These are phyloP conservation scores for Pterocles gutturalis DNA, from an alignment of 2,113 vertebrate species.

Conservation along the genomic window DNA sequence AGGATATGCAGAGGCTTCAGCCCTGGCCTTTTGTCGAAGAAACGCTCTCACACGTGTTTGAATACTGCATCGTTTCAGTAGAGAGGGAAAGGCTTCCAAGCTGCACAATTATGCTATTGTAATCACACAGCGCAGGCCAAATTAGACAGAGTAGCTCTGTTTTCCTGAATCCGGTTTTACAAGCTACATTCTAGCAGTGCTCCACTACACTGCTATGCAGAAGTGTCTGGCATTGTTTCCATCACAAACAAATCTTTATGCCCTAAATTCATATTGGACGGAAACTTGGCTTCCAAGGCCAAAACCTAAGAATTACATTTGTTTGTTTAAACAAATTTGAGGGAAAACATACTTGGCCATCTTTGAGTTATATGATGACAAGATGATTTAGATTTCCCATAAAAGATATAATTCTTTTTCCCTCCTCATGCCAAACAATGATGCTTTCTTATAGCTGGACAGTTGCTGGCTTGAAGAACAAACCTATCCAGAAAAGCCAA, in stretches of 20 bases:
- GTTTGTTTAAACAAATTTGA: constrained; percentile 73
- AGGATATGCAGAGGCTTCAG: not conserved
- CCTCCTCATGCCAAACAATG: not conserved
- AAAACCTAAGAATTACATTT: constrained; percentile 70
- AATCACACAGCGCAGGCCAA: not conserved
- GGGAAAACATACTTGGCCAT: constrained; percentile 64
- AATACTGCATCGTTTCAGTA: constrained; percentile 51
- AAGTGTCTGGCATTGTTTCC: constrained; percentile 73
- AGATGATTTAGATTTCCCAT: constrained; percentile 71
- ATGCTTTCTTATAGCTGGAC: constrained; percentile 51
- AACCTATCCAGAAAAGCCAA: constrained; percentile 11
- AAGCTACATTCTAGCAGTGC: constrained; percentile 27
- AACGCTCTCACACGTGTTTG: constrained; percentile 40
- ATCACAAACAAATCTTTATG: constrained; percentile 72
- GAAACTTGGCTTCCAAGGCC: constrained; percentile 63
- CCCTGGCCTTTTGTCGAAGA: not conserved
- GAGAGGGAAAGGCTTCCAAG: constrained; percentile 40
- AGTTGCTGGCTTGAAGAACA: constrained; percentile 47
- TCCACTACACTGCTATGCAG: constrained; percentile 51
- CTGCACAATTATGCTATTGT: constrained; percentile 67
- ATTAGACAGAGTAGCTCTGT: constrained; percentile 65
- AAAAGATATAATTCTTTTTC: constrained; percentile 58
- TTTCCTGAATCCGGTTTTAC: constrained; percentile 64
- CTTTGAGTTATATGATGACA: constrained; percentile 66
- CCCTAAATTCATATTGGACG: constrained; percentile 53